Evolutionary conservation across 2,113 vertebrate genomes (phyloP).

Genomic region (Arenaria interpres): DNA sequence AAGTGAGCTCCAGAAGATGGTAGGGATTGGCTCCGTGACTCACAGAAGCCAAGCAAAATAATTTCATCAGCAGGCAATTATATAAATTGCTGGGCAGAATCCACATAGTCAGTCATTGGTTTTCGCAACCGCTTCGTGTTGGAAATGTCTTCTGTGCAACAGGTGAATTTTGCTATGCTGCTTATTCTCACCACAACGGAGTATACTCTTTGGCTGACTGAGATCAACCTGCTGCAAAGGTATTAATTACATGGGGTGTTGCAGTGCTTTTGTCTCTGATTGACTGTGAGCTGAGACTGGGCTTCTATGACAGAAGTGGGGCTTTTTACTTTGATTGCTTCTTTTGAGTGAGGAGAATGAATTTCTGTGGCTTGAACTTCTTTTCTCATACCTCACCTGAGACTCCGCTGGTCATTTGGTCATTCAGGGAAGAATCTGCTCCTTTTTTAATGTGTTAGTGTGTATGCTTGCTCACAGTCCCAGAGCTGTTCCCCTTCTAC

Average conservation of each 20-base stretch:
- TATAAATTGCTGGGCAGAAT: conserved; percentile 6
- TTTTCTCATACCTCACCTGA: neutral
- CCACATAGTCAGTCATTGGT: neutral
- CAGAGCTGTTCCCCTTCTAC: neutral
- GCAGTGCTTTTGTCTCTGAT: neutral
- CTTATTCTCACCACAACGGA: neutral
- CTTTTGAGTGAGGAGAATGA: neutral
- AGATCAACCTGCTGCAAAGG: neutral
- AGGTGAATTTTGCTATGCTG: neutral
- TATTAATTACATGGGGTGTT: neutral
- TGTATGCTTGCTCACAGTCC: neutral
- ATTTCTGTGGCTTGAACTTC: neutral
- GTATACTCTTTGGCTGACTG: neutral
- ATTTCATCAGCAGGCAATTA: conserved; percentile 29
- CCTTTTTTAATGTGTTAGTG: neutral
- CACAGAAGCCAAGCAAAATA: neutral
- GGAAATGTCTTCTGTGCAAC: neutral
- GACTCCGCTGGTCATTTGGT: neutral
- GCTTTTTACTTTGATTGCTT: neutral
- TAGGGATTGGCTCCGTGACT: neutral
- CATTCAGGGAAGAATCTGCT: neutral
- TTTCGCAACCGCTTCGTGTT: neutral
- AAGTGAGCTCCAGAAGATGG: neutral
- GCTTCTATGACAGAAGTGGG: neutral
- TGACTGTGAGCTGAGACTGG: neutral